Conservation (phyloP, 1,140 invertebrate species). For the Drosophila burlai region DNA sequence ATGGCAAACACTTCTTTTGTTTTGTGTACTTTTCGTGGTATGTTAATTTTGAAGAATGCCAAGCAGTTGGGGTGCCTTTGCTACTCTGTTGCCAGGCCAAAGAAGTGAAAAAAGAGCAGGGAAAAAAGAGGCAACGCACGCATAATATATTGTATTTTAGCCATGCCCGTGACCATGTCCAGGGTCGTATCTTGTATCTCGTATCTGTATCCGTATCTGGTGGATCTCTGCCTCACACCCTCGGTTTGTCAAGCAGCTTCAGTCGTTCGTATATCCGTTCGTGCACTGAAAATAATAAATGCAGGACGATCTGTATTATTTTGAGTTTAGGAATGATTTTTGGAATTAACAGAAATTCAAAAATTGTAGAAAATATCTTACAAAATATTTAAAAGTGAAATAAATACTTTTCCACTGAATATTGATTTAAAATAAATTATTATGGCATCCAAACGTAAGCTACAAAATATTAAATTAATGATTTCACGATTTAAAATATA, state of each 20-base stretch:
- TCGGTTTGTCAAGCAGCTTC: conserved; percentile 59
- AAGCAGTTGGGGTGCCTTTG: conserved; percentile 24
- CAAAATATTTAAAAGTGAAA: neutral
- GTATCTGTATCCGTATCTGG: conserved; percentile 64
- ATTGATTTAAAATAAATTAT: neutral
- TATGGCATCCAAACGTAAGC: neutral
- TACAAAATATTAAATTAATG: neutral
- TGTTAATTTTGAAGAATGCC: conserved; percentile 72
- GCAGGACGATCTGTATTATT: neutral
- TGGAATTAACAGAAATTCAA: neutral
- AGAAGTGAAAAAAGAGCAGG: conserved; percentile 24
- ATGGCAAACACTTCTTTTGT: conserved; percentile 52
- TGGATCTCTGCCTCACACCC: conserved; percentile 31
- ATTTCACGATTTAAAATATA: neutral
- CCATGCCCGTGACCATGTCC: conserved; percentile 75
- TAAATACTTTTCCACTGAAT: no score
- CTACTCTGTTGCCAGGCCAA: conserved; percentile 48
- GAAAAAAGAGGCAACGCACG: conserved; percentile 44
- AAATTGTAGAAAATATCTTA: neutral
- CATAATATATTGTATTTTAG: conserved; percentile 67
- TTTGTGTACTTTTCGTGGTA: conserved; percentile 55
- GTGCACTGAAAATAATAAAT: conserved; percentile 13
- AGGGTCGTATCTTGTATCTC: conserved; percentile 70
- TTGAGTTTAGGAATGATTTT: neutral
- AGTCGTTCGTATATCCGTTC: conserved; percentile 67